Evolutionary conservation across 2,113 vertebrate species (phyloP), one percentile per base, ranked within the genome.

Genomic region (Gobiocypris rarus): DNA sequence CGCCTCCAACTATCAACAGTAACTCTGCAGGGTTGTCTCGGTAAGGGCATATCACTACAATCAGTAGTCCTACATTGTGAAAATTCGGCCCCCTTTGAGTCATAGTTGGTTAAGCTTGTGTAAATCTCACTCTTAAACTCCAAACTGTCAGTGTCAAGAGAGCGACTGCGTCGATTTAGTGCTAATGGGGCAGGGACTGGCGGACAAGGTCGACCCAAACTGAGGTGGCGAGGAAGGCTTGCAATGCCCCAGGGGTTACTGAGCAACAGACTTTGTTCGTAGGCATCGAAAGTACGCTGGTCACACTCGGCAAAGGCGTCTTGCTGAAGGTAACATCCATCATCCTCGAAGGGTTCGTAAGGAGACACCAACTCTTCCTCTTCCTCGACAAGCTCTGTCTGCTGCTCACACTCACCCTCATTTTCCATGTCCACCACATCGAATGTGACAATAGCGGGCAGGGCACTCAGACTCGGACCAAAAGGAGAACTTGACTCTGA

Each of bases 381-480:
- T 0, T 95, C 96, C 0, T 93, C 93, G 0, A 92, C 96, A 92
- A 97, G 95, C 82, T 97, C 96, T 0, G 95, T 93, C 41, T 94
- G 97, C 85, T 96, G 95, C 75, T 99, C 97, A 0, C 97, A 98
- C 85, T 97, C 96, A 0, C 97, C 98, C 73, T 99, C 98, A 58
- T 96, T 96, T 86, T 98, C 97, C 91, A 98, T 96, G 1, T 99
- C 96, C 0, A 97, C 97, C 0, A 99, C 95, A 14, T 99, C 98
- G 15, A 99, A 99, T 0, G 97, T 98, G 82, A 99, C 97, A 90
- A 99, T 99, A 58, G 97, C 93, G 0, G 98, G 98, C 41, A 99
- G 95, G 78, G 94, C 95, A 1, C 96, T 95, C 67, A 99, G 93
- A 84, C 96, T 97, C 83, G 96, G 95, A 67, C 96, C 94, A 86